Evolutionary conservation across 2,888 invertebrate species (phyloP).

Genomic region (Acleris cristana): DNA sequence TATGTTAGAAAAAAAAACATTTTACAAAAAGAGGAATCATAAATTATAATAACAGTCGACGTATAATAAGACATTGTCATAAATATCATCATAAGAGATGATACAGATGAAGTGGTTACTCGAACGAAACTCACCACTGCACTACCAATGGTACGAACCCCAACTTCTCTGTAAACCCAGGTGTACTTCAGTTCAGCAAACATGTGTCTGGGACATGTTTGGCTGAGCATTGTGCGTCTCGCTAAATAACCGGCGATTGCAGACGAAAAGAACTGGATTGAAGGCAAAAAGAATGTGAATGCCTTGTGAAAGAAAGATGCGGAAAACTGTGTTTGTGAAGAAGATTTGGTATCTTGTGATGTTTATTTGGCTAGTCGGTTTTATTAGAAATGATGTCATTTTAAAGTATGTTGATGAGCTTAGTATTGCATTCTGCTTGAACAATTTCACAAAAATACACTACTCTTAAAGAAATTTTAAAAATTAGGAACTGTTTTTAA

Average conservation of each 20-base stretch:
- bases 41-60: too few species aligned
- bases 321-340: constrained; percentile 6
- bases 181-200: constrained; percentile 53
- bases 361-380: too few species aligned
- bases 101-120: neutral
- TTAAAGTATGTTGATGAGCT: too few species aligned
- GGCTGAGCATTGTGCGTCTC: constrained; percentile 39
- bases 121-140: constrained; percentile 29
- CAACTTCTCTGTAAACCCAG: constrained; percentile 51
- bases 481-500: too few species aligned
- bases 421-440: too few species aligned
- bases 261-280: constrained; percentile 23
- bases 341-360: neutral
- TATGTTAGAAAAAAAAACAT: too few species aligned
- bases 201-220: constrained; percentile 49
- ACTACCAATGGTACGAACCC: constrained; percentile 39
- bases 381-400: too few species aligned
- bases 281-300: constrained; percentile 13
- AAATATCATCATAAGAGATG: too few species aligned
- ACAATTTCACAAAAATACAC: too few species aligned
- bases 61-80: too few species aligned
- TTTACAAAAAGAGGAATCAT: too few species aligned
- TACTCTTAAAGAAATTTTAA: too few species aligned
- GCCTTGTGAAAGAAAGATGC: constrained; percentile 14
- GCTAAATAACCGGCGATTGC: constrained; percentile 44